Conservation (phyloP, 2,797 vertebrate genomes). For the Garrulus glandarius region DNA sequence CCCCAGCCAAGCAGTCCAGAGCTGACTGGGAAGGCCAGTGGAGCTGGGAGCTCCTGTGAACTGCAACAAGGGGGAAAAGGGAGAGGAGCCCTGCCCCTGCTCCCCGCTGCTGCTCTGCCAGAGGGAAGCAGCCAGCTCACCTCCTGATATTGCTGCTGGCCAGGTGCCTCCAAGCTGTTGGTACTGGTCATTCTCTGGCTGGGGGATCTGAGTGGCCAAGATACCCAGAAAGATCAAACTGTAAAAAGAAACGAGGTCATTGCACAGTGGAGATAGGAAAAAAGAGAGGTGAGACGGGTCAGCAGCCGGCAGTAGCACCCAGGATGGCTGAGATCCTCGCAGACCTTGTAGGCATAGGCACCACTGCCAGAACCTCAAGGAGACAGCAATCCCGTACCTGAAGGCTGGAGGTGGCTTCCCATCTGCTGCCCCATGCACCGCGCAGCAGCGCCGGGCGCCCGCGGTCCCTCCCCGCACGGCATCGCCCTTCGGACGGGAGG, state of each 20-base stretch:
- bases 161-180: neutral
- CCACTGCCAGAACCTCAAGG: neutral
- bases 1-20: neutral
- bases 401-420: neutral
- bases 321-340: neutral
- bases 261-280: neutral
- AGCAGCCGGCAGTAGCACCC: neutral
- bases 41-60: neutral
- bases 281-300: fast-evolving
- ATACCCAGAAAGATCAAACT: neutral
- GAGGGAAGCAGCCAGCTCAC: neutral
- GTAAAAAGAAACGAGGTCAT: fast-evolving
- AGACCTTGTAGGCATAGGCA: neutral
- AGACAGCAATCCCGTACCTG: neutral
- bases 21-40: neutral
- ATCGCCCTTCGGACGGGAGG: constrained; percentile 23
- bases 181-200: neutral
- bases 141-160: neutral
- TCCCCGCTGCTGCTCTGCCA: neutral
- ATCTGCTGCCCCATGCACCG: fast-evolving
- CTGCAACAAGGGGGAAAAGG: fast-evolving
- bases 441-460: neutral
- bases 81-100: neutral
- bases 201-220: neutral
- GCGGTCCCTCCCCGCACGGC: neutral